Evolutionary conservation across 2,113 vertebrate species (phyloP), one percentile per base, ranked within the genome.

Genomic region (Phylloscopus trochiloides): DNA sequence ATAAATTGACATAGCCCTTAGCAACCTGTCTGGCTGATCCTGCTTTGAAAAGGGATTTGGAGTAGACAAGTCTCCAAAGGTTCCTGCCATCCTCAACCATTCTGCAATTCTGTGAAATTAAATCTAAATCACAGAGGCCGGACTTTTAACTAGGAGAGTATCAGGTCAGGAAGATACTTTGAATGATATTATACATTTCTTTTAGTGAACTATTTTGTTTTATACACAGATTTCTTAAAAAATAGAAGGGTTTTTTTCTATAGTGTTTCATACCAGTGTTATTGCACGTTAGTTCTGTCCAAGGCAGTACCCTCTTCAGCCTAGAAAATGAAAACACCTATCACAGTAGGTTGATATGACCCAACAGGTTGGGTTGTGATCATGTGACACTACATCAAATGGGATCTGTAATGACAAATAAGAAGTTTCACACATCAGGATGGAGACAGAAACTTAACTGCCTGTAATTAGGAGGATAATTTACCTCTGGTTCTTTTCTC

Each of bases 111-210:
- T 42, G 3, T 58, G 14, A 90, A 92, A 55, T 43, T 59, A 80
- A 68, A 85, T 59, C 43, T 59, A 55, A 68, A 87, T 38, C 32
- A 59, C 38, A 50, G 40, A 55, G 32, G 9, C 4, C 11, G 15
- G 9, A 3, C 18, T 72, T 32, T 47, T 71, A 75, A 40, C 38
- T 16, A 45, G 25, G 54, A 74, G 12, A 16, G 0, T 2, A 15
- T 10, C 21, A n/a, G 10, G 2, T 50, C 67, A 80, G 21, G 16
- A 90, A 80, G 28, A 14, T 12, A 54, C 12, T 77, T 77, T 29
- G 13, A 13, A 57, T 0, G 3, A 32, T 32, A 52, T 24, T 54
- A n/a, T 28, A 20, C 2, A 20, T 20, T 25, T 62, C 2, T 26
- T 86, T 75, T 62, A 32, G 40, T 40, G 6, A 66, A 38, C 59